Conservation (phyloP, 1,140 invertebrate genomes). For the Protaetia brevitarsis region DNA sequence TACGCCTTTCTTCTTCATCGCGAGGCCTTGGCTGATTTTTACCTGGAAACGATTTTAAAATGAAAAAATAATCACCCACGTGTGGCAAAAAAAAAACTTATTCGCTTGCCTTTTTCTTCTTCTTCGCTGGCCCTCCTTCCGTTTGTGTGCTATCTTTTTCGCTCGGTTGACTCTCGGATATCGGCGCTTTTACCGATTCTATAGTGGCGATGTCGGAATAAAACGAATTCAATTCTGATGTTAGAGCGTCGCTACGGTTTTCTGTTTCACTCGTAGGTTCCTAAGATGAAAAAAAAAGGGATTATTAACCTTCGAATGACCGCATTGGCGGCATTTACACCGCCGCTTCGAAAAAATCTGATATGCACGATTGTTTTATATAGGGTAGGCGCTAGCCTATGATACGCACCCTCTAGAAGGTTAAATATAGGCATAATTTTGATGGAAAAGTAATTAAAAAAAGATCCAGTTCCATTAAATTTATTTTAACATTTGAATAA, state of each 20-base stretch:
- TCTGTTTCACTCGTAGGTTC: slow-evolving; percentile 20
- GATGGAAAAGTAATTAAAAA: too few relatives aligned
- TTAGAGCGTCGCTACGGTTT: slow-evolving; percentile 46
- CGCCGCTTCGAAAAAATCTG: too few relatives aligned
- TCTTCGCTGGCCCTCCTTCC: slow-evolving; percentile 41
- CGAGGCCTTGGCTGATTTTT: slow-evolving; percentile 57
- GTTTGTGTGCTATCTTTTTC: slow-evolving; percentile 4
- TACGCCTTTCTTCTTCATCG: slow-evolving; percentile 70
- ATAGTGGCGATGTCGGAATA: slow-evolving; percentile 60
- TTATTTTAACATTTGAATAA: too few relatives aligned
- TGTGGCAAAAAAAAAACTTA: slow-evolving; percentile 13
- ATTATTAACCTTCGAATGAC: too few relatives aligned
- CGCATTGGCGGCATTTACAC: too few relatives aligned
- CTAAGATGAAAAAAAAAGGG: too few relatives aligned
- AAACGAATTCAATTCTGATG: slow-evolving; percentile 57
- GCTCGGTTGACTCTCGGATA: not conserved
- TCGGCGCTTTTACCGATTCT: slow-evolving; percentile 40
- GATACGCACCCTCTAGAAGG: too few relatives aligned
- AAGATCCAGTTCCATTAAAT: too few relatives aligned
- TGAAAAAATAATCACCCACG: slow-evolving; percentile 24
- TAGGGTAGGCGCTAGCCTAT: too few relatives aligned
- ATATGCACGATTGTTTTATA: too few relatives aligned
- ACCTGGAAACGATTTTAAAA: slow-evolving; percentile 49
- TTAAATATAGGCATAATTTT: too few relatives aligned
- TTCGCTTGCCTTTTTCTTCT: slow-evolving; percentile 50